A percentile compares a stretch with the other conserved stretches of the same genome.
Evolutionary conservation across 2,797 vertebrate species (phyloP).

Genomic region (Centropyge bicolor): DNA sequence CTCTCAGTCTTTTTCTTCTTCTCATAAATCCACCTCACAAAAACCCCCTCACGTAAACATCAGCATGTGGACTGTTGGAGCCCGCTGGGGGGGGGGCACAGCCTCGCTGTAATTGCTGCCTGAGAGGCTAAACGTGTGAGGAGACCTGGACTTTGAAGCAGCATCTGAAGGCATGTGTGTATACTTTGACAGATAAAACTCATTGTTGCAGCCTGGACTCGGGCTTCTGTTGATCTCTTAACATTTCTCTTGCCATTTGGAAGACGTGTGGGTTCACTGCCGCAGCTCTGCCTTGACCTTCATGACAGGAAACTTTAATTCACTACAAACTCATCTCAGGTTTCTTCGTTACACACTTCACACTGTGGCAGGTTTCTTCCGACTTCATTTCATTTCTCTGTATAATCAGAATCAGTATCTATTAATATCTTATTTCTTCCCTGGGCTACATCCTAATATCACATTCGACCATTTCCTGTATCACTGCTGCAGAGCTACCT

Average conservation of each 20-base stretch:
- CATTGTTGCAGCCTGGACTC: neutral
- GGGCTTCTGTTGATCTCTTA: slow-evolving; percentile 8
- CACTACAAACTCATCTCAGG: slow-evolving; percentile 3
- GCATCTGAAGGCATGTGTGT: slow-evolving; percentile 5
- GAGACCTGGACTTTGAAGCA: slow-evolving; percentile 13
- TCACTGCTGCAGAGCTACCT: slow-evolving; percentile 1
- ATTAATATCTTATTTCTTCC: slow-evolving; percentile 1
- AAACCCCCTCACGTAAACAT: slow-evolving; percentile 1
- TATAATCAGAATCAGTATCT: slow-evolving; percentile 26
- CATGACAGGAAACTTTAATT: neutral
- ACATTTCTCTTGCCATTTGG: slow-evolving; percentile 23
- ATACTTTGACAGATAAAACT: slow-evolving; percentile 32
- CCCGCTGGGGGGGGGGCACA: neutral
- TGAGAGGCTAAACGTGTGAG: neutral
- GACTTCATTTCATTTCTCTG: neutral
- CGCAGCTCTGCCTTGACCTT: slow-evolving; percentile 22
- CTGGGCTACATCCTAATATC: neutral
- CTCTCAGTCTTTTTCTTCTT: neutral
- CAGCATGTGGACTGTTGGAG: neutral
- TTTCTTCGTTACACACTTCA: neutral
- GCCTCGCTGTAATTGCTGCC: slow-evolving; percentile 7
- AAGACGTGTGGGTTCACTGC: slow-evolving; percentile 25
- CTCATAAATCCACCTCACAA: neutral
- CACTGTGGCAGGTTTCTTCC: neutral
- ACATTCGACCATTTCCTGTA: slow-evolving; percentile 34